Percentiles rank a stretch among this genome's conserved stretches.
phyloP scores from a whole-genome alignment of 2,888 invertebrate genomes.

The Lasius fuliginosus region DNA sequence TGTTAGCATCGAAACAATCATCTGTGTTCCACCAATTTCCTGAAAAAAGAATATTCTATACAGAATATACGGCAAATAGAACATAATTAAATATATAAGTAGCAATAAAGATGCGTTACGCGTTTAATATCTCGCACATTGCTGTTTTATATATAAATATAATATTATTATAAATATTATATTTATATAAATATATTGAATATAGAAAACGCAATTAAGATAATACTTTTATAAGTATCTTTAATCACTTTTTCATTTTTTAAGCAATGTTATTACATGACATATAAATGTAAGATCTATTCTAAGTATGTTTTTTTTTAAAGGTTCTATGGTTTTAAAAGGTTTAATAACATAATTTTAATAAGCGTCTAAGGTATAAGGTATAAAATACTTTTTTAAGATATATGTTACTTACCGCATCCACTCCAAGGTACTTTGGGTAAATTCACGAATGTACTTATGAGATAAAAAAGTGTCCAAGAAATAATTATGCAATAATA shows the following conservation, averaged over 20 bases:
- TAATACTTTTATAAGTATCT: neutral
- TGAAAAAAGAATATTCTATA: slow-evolving; percentile 75
- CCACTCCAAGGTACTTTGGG: slow-evolving; percentile 89
- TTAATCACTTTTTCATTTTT: neutral
- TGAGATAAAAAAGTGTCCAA: slow-evolving; percentile 91
- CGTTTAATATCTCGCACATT: neutral
- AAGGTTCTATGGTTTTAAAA: neutral
- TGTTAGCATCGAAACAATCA: slow-evolving; percentile 84
- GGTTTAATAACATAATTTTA: neutral
- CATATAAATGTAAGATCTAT: neutral
- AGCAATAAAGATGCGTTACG: neutral
- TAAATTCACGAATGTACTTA: slow-evolving; percentile 88
- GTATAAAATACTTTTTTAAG: neutral
- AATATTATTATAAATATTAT: neutral
- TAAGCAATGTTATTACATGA: neutral
- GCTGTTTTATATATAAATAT: slow-evolving; percentile 1
- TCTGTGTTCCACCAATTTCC: slow-evolving; percentile 91
- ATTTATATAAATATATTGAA: neutral
- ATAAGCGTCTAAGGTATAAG: too few relatives aligned
- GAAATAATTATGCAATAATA: slow-evolving; percentile 93
- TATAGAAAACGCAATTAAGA: neutral
- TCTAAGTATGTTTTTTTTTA: neutral
- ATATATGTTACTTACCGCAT: slow-evolving; percentile 87
- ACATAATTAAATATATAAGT: neutral
- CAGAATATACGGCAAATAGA: neutral